A percentile compares a stretch with the other conserved stretches of the same genome.
Evolutionary conservation across 1,140 invertebrate species (phyloP).

Genomic region (Diachasmimorpha longicaudata): DNA sequence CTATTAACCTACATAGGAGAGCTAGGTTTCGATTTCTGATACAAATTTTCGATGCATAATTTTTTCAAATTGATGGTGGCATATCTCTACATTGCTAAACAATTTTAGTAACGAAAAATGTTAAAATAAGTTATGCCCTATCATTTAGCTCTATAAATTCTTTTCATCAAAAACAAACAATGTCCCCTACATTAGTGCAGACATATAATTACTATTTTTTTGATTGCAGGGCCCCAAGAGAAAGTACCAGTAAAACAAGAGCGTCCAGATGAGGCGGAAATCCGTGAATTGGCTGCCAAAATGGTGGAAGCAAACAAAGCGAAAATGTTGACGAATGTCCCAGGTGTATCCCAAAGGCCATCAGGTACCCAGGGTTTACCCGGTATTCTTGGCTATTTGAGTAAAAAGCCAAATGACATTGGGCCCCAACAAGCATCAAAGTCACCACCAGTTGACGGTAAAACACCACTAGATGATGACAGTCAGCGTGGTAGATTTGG

Average conservation of each 20-base stretch:
- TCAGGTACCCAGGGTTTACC: constrained; percentile 39
- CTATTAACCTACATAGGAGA: too few relatives aligned
- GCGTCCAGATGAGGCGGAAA: constrained; percentile 84
- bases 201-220: too few relatives aligned
- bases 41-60: too few relatives aligned
- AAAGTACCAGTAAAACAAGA: constrained; percentile 76
- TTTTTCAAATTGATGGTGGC: too few relatives aligned
- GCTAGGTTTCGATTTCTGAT: too few relatives aligned
- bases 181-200: too few relatives aligned
- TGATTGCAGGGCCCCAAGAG: constrained; percentile 41
- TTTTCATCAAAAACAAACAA: too few relatives aligned
- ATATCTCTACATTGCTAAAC: too few relatives aligned
- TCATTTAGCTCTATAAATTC: too few relatives aligned
- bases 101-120: too few relatives aligned
- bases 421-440: constrained; percentile 31
- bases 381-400: constrained; percentile 68
- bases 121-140: too few relatives aligned
- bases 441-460: constrained; percentile 47
- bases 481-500: constrained; percentile 86
- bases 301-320: constrained; percentile 85
- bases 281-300: constrained; percentile 81
- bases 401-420: constrained; percentile 49
- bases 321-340: constrained; percentile 66
- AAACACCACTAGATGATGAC: constrained; percentile 72
- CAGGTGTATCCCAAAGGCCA: constrained; percentile 49